phyloP scores from a whole-genome alignment of 2,888 invertebrate species.

The Nymphalis polychloros region DNA sequence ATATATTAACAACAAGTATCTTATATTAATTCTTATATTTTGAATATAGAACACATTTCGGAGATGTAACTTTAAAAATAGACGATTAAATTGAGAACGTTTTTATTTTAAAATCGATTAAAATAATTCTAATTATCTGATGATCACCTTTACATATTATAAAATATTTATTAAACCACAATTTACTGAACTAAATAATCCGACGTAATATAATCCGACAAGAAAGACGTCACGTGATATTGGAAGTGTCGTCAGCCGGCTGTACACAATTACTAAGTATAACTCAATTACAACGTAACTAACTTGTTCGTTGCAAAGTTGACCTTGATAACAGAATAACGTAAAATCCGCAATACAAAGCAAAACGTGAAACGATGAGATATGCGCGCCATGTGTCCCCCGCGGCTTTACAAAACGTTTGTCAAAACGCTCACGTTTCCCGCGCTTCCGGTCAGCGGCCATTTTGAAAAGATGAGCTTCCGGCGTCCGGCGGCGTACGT shows the following conservation, averaged over 20 bases:
- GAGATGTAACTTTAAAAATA: too few relatives aligned
- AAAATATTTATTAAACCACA: too few relatives aligned
- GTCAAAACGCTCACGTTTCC: conserved; percentile 80
- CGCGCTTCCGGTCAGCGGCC: conserved; percentile 70
- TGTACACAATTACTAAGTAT: too few relatives aligned
- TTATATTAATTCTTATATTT: too few relatives aligned
- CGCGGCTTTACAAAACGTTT: conserved; percentile 68
- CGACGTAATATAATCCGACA: not conserved
- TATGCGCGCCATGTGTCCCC: conserved; percentile 63
- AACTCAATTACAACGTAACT: conserved; percentile 33
- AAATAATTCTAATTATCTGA: too few relatives aligned
- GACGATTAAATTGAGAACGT: too few relatives aligned
- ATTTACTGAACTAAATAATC: too few relatives aligned
- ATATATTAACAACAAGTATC: too few relatives aligned
- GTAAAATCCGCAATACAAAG: conserved; percentile 44
- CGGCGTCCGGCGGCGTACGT: conserved; percentile 60
- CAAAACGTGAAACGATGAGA: conserved; percentile 51
- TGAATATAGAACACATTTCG: too few relatives aligned
- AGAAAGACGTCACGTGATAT: conserved; percentile 19
- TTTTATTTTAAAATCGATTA: too few relatives aligned
- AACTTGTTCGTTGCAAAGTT: conserved; percentile 44
- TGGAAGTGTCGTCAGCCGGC: conserved; percentile 23
- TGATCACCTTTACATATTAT: too few relatives aligned
- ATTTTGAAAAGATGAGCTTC: conserved; percentile 75
- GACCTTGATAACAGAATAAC: conserved; percentile 38